These are phyloP conservation scores for Hedya salicella DNA, from an alignment of 2,888 invertebrate genomes.

Conservation along the genomic window DNA sequence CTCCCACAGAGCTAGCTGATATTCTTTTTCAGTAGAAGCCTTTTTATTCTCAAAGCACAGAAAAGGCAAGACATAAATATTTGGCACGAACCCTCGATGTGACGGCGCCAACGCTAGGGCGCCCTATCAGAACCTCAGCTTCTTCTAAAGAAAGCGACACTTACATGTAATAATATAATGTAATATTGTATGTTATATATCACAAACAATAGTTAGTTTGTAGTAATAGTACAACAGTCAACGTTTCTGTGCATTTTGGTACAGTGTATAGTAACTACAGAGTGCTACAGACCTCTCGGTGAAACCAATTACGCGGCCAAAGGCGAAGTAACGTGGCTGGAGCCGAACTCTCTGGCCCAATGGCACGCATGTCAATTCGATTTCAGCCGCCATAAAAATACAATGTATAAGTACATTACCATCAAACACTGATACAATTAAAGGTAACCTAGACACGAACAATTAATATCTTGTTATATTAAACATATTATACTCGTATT, in stretches of 20 bases:
- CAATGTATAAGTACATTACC: conserved; percentile 20
- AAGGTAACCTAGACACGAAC: conserved; percentile 36
- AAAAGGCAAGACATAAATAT: conserved; percentile 26
- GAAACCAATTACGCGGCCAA: conserved; percentile 12
- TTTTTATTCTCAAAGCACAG: background rate
- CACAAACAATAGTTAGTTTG: conserved; percentile 52
- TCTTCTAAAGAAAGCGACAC: conserved; percentile 69
- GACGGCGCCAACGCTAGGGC: conserved; percentile 51
- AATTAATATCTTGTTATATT: conserved; percentile 31
- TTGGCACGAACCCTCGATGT: conserved; percentile 57
- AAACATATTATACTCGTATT: too few relatives aligned
- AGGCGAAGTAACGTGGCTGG: background rate
- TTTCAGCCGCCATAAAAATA: conserved; percentile 17
- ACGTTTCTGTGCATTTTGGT: conserved; percentile 59
- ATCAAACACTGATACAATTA: conserved; percentile 39
- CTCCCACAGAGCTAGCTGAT: background rate
- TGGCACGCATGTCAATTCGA: conserved; percentile 12
- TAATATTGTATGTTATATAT: conserved; percentile 43
- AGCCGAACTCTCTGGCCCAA: background rate
- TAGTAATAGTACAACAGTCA: conserved; percentile 55
- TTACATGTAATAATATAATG: conserved; percentile 47
- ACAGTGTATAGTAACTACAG: conserved; percentile 64
- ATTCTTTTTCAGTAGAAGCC: background rate
- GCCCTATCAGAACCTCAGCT: conserved; percentile 56
- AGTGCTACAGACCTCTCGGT: conserved; percentile 69